A percentile compares a stretch with the other conserved stretches of the same genome.
These are phyloP conservation scores for Drosophila maculinotata DNA, from an alignment of 2,888 invertebrate species.

Conservation along the genomic window DNA sequence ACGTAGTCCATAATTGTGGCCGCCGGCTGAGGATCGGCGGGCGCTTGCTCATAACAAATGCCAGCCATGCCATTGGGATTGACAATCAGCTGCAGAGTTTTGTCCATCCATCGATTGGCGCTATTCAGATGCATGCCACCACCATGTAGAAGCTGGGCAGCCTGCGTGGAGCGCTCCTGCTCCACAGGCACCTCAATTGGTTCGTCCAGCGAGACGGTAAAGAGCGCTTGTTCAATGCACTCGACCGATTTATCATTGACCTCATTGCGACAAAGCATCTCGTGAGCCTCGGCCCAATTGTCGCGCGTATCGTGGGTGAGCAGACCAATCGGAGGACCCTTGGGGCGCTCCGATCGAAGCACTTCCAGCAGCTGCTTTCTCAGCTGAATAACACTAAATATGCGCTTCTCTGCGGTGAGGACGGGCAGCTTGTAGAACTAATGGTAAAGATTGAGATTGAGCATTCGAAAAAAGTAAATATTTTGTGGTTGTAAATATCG, in stretches of 20 bases:
- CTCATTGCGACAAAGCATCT: constrained; percentile 85
- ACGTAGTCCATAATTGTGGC: constrained; percentile 93
- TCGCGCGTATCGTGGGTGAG: constrained; percentile 92
- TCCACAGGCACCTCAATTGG: constrained; percentile 83
- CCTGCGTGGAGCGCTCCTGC: constrained; percentile 86
- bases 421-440: constrained; percentile 89
- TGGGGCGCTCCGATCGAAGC: constrained; percentile 85
- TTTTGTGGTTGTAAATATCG: too few relatives aligned
- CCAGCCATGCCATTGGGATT: constrained; percentile 93
- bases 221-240: constrained; percentile 91
- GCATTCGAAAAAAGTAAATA: not conserved
- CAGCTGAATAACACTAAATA: constrained; percentile 88
- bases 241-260: constrained; percentile 86
- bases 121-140: constrained; percentile 90
- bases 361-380: constrained; percentile 86
- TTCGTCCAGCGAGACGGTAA: constrained; percentile 92
- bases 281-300: constrained; percentile 90
- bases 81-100: constrained; percentile 94
- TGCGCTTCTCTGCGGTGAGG: constrained; percentile 86
- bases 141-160: constrained; percentile 92
- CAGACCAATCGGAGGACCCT: constrained; percentile 88
- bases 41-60: constrained; percentile 96
- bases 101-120: constrained; percentile 97
- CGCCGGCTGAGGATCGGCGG: constrained; percentile 96
- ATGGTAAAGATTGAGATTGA: not conserved